Percentiles rank a stretch among this genome's conserved stretches.
Conservation (phyloP, 1,140 invertebrate species). For the Ericerus pela region DNA sequence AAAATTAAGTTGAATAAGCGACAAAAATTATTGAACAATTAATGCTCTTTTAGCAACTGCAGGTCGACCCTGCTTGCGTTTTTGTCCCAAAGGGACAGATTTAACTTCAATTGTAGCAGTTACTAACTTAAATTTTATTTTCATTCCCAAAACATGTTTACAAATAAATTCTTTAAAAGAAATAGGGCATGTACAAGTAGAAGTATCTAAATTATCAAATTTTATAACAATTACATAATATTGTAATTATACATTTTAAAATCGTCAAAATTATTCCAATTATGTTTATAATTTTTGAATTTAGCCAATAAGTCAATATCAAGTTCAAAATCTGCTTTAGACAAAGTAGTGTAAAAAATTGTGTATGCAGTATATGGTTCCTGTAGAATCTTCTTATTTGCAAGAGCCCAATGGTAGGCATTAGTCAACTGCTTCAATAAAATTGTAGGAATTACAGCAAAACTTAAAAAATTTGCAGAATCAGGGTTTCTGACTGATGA, state of each 20-base stretch:
- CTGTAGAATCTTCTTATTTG: background rate
- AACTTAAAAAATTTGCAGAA: background rate
- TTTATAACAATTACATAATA: background rate
- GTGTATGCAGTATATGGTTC: background rate
- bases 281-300: background rate
- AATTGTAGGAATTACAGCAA: background rate
- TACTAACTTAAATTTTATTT: conserved; percentile 1
- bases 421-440: background rate
- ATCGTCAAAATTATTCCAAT: background rate
- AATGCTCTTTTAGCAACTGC: conserved; percentile 14
- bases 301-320: background rate
- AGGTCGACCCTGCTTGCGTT: conserved; percentile 15
- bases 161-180: conserved; percentile 3
- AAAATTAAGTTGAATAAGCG: no score
- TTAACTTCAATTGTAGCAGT: conserved; percentile 6
- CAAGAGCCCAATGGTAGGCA: background rate
- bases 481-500: background rate
- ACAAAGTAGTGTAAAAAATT: background rate
- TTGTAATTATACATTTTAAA: background rate
- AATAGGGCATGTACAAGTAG: background rate
- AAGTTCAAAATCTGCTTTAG: no score
- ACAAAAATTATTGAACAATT: conserved; percentile 10
- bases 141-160: conserved; percentile 11
- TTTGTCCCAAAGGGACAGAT: conserved; percentile 15
- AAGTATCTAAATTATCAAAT: background rate